Evolutionary conservation across 2,113 vertebrate genomes (phyloP).

Genomic region (Silurus asotus): DNA sequence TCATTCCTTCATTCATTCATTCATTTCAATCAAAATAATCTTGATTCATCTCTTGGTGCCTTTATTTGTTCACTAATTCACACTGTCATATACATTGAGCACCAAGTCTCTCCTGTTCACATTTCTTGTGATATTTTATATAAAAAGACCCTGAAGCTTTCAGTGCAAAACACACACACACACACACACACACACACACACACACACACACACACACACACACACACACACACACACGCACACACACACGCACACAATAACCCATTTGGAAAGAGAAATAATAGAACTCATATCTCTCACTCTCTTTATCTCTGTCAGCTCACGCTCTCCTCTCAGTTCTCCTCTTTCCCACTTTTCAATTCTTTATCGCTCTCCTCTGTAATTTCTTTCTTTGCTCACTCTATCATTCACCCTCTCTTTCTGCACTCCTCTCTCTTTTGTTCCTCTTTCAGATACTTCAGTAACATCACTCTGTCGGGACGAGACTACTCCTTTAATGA

Average conservation of each 20-base stretch:
- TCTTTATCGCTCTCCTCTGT: constrained; percentile 41
- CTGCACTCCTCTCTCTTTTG: not conserved
- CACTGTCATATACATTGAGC: constrained; percentile 7
- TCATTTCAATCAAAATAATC: not conserved
- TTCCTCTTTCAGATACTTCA: constrained; percentile 81
- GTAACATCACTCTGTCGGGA: constrained; percentile 90
- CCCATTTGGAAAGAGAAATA: constrained; percentile 49
- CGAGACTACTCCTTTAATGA: constrained; percentile 93
- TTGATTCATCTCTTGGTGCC: not conserved
- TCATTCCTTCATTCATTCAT: constrained; percentile 12
- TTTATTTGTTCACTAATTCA: not conserved
- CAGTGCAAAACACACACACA: constrained; percentile 40
- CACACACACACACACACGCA: not conserved
- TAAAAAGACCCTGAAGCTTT: constrained; percentile 42
- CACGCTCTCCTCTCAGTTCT: constrained; percentile 40
- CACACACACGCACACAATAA: constrained; percentile 11
- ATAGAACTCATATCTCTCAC: constrained; percentile 49
- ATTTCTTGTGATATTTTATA: constrained; percentile 39
- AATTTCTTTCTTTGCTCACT: constrained; percentile 33
- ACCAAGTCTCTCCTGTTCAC: constrained; percentile 19
- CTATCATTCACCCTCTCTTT: not conserved
- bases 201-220: not conserved
- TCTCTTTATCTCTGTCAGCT: constrained; percentile 44
- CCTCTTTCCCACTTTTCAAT: constrained; percentile 33
- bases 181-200: not conserved